phyloP scores from a whole-genome alignment of 2,113 vertebrate genomes.

The Microtus oregoni region DNA sequence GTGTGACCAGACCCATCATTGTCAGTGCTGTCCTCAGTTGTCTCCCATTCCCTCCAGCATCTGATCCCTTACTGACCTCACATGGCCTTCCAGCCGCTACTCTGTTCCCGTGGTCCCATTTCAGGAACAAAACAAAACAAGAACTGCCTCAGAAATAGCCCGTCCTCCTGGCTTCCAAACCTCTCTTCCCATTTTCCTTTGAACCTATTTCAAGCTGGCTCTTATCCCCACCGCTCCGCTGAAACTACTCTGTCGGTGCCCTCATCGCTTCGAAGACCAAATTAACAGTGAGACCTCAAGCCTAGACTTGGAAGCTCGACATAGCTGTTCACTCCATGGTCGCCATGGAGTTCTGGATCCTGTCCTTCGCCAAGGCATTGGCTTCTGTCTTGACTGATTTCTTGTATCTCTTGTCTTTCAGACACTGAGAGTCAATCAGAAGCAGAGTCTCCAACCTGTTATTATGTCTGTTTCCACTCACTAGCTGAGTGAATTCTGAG shows the following conservation, averaged over 20 bases:
- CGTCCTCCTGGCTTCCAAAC: not conserved
- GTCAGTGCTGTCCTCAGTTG: not conserved
- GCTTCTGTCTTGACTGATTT: not conserved
- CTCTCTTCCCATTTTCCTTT: not conserved
- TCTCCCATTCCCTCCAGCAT: not conserved
- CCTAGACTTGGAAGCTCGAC: not conserved
- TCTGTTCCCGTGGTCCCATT: not conserved
- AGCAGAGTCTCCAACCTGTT: not conserved
- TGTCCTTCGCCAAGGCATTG: not conserved
- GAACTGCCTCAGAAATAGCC: constrained; percentile 21
- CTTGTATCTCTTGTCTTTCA: constrained; percentile 23
- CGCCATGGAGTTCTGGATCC: not conserved
- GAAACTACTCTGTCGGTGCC: not conserved
- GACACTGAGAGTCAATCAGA: not conserved
- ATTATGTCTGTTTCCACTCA: not conserved
- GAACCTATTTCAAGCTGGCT: not conserved
- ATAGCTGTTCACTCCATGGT: not conserved
- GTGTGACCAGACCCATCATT: not conserved
- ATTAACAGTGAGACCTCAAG: not conserved
- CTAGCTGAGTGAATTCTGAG: not conserved
- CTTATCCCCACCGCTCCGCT: not conserved
- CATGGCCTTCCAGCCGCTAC: not conserved
- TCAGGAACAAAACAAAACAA: not conserved
- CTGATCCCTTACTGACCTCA: not conserved
- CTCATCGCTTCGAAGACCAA: not conserved